These are phyloP conservation scores for Platypus cylindrus DNA, from an alignment of 2,888 invertebrate species.

Conservation along the genomic window DNA sequence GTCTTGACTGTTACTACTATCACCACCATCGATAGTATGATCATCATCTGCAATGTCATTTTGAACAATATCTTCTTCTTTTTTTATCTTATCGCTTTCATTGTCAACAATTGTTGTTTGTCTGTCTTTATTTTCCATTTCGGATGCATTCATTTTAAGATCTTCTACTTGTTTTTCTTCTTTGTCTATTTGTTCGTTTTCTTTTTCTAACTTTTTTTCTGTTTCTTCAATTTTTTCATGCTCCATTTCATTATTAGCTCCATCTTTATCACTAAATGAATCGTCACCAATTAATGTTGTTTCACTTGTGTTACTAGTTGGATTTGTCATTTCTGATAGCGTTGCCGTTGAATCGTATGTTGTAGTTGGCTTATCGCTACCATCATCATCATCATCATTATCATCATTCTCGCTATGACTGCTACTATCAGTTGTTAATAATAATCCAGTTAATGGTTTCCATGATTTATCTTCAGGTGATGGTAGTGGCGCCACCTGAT, in stretches of 20 bases:
- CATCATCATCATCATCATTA: too few relatives aligned
- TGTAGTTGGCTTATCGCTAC: too few relatives aligned
- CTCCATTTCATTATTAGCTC: constrained; percentile 25
- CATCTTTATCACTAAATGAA: constrained; percentile 17
- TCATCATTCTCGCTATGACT: too few relatives aligned
- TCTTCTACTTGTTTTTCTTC: too few relatives aligned
- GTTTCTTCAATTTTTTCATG: constrained; percentile 23
- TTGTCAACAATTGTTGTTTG: not conserved
- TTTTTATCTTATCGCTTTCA: not conserved
- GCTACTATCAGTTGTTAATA: constrained; percentile 21
- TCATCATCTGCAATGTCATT: constrained; percentile 3
- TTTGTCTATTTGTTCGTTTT: too few relatives aligned
- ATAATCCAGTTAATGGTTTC: constrained; percentile 29
- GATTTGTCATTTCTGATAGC: not conserved
- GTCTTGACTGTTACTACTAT: constrained; percentile 18
- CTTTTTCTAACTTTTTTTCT: constrained; percentile 14
- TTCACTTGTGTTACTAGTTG: not conserved
- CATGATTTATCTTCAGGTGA: constrained; percentile 35
- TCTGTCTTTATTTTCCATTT: constrained; percentile 1
- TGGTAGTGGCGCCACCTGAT: constrained; percentile 30
- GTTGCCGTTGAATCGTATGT: not conserved
- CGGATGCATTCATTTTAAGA: not conserved
- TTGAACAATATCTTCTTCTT: constrained; percentile 2
- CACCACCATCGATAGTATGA: too few relatives aligned
- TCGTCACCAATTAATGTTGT: constrained; percentile 2